Conservation (phyloP, 2,888 invertebrate genomes). For the Phyllotreta cruciferae region DNA sequence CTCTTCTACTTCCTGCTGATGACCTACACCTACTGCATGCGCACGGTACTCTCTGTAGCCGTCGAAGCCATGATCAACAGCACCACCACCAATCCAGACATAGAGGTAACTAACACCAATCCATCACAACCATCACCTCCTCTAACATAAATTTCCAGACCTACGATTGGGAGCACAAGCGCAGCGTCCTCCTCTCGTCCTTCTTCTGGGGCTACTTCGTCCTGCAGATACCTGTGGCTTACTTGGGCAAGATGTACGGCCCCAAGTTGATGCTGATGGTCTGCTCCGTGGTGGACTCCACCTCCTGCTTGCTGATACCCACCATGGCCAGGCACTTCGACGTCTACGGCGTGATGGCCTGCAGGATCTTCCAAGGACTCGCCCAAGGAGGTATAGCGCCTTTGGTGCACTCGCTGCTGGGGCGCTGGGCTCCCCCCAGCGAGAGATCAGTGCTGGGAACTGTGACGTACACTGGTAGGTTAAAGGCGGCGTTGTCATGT, state of each 20-base stretch:
- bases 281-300: constrained; percentile 67
- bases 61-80: constrained; percentile 76
- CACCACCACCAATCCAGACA: constrained; percentile 54
- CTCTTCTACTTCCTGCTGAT: constrained; percentile 67
- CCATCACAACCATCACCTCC: background rate
- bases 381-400: constrained; percentile 78
- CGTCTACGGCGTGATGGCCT: constrained; percentile 68
- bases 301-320: constrained; percentile 73
- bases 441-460: constrained; percentile 76
- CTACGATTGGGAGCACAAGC: constrained; percentile 64
- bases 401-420: constrained; percentile 73
- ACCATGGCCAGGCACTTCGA: constrained; percentile 69
- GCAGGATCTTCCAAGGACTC: constrained; percentile 76
- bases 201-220: constrained; percentile 83
- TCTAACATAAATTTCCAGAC: constrained; percentile 51
- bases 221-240: constrained; percentile 75
- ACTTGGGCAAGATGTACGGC: constrained; percentile 76
- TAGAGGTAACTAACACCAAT: constrained; percentile 57
- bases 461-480: constrained; percentile 67
- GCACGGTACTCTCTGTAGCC: constrained; percentile 73
- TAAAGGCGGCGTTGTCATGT: background rate
- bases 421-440: constrained; percentile 76
- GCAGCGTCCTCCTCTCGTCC: constrained; percentile 70
- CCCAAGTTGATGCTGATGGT: constrained; percentile 71
- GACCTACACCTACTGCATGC: constrained; percentile 67